These are phyloP conservation scores for Tridacna gigas DNA, from an alignment of 2,888 invertebrate genomes.

Conservation along the genomic window DNA sequence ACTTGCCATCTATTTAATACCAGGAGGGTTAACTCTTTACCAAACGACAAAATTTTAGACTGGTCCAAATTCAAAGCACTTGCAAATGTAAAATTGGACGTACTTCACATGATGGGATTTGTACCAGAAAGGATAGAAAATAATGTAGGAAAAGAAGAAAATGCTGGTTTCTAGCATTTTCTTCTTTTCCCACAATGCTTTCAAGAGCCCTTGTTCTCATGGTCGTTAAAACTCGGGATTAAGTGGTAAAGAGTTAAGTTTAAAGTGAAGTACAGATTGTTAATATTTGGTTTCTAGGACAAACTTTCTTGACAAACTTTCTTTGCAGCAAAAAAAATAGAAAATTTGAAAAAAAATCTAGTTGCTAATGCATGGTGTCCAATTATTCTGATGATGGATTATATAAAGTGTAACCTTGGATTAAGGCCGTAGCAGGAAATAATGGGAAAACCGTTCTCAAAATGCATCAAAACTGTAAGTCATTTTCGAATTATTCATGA, in stretches of 20 bases:
- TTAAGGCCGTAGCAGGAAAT: slow-evolving; percentile 4
- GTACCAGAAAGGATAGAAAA: background rate
- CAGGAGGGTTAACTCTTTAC: background rate
- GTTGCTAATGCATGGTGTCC: no score
- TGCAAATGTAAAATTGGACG: background rate
- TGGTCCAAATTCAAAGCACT: background rate
- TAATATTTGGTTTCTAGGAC: no score
- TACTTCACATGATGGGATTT: background rate
- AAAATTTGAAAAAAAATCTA: no score
- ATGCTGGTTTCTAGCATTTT: background rate
- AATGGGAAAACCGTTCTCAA: slow-evolving; percentile 24
- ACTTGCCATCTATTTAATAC: background rate
- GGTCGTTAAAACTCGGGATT: background rate
- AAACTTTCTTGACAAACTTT: no score
- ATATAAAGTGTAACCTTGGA: background rate
- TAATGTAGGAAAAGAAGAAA: background rate
- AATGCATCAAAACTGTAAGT: slow-evolving; percentile 11
- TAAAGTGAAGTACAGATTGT: no score
- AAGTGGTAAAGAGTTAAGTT: background rate
- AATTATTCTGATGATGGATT: slow-evolving; percentile 8
- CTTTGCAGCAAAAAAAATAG: no score
- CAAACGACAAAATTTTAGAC: background rate
- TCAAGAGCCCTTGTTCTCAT: background rate
- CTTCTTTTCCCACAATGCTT: background rate
- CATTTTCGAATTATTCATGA: background rate